phyloP scores from a whole-genome alignment of 2,113 vertebrate genomes.

The Etheostoma cragini region DNA sequence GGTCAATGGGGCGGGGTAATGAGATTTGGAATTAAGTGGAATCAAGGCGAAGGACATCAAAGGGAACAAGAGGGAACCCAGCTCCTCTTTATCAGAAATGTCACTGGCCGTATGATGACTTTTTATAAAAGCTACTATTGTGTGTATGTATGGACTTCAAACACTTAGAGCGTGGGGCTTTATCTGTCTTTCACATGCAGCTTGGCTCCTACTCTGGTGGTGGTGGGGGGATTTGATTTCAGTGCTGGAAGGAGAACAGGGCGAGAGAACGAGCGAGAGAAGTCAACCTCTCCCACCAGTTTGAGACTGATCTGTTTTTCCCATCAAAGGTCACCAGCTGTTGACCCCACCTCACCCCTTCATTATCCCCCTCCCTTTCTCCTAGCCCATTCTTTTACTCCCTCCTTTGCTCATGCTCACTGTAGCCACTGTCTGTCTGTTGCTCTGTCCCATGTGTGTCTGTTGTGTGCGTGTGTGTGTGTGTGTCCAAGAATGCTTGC shows the following conservation, averaged over 20 bases:
- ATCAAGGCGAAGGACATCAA: constrained; percentile 62
- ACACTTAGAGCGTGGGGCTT: constrained; percentile 44
- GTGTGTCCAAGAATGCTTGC: constrained; percentile 42
- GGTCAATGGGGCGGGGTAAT: constrained; percentile 59
- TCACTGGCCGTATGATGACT: constrained; percentile 56
- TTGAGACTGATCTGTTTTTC: constrained; percentile 81
- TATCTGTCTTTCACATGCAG: constrained; percentile 66
- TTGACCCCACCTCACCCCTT: constrained; percentile 77
- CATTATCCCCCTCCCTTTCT: constrained; percentile 16
- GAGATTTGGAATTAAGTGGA: constrained; percentile 73
- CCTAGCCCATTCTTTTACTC: constrained; percentile 25
- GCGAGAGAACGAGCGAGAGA: constrained; percentile 62
- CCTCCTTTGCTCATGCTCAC: constrained; percentile 54
- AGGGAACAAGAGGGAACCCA: constrained; percentile 41
- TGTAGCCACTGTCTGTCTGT: constrained; percentile 77
- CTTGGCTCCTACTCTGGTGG: constrained; percentile 68
- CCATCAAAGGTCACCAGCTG: constrained; percentile 85
- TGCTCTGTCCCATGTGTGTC: constrained; percentile 55
- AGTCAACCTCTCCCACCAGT: constrained; percentile 74
- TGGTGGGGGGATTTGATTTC: constrained; percentile 30
- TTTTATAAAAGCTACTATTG: constrained; percentile 72
- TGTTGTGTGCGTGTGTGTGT: constrained; percentile 50
- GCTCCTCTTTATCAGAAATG: constrained; percentile 57
- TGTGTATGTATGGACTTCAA: constrained; percentile 70
- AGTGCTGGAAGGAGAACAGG: constrained; percentile 52